These are phyloP conservation scores for Eunapius fragilis DNA, from an alignment of 37 sponge, comb jelly and placozoan species.

Conservation along the genomic window DNA sequence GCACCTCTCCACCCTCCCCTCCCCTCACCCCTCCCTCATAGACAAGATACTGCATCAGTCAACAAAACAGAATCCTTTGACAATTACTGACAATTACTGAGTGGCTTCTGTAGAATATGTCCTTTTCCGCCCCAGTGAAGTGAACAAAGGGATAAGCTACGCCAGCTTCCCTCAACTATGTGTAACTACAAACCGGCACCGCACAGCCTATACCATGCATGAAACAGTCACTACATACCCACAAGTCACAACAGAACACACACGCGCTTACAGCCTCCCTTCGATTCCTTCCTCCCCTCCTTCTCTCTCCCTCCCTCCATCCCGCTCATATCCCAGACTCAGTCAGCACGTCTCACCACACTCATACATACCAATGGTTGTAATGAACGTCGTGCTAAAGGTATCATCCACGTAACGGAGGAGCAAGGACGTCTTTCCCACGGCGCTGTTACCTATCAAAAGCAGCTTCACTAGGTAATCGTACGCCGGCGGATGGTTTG, in stretches of 20 bases:
- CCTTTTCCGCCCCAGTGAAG: not conserved
- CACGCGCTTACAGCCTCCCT: not conserved
- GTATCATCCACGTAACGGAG: conserved; percentile 83
- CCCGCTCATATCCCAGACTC: not conserved
- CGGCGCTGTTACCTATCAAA: conserved; percentile 79
- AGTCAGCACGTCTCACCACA: not conserved
- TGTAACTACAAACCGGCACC: too few relatives aligned
- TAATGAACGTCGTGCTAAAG: conserved; percentile 77
- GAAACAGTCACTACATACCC: too few relatives aligned
- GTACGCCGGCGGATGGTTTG: not conserved
- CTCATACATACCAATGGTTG: conserved; percentile 68
- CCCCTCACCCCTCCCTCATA: too few relatives aligned
- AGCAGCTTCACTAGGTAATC: conserved; percentile 69
- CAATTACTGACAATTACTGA: too few relatives aligned
- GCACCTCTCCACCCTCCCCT: too few relatives aligned
- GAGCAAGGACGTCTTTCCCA: conserved; percentile 81
- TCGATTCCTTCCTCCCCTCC: too few relatives aligned
- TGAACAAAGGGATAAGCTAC: not conserved
- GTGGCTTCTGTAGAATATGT: not conserved
- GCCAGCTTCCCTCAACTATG: not conserved
- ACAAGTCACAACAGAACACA: not conserved
- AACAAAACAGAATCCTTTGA: not conserved
- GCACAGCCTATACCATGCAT: too few relatives aligned
- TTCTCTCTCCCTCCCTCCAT: too few relatives aligned
- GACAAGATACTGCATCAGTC: too few relatives aligned